phyloP scores from a whole-genome alignment of 2,113 vertebrate genomes.

The Dipodomys stephensi region DNA sequence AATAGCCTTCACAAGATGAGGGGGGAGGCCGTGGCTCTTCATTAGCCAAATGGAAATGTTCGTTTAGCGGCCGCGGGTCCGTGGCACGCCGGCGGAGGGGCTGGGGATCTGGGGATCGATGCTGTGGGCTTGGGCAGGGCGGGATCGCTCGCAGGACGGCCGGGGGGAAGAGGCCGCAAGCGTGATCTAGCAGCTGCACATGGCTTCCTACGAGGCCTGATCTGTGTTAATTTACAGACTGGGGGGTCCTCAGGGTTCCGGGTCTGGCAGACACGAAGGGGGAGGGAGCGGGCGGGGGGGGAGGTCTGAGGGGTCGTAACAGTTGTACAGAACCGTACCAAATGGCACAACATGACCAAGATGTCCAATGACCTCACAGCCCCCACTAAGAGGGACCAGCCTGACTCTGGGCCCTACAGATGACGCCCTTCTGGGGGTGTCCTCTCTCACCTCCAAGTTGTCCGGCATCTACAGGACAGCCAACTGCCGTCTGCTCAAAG shows the following conservation, averaged over 20 bases:
- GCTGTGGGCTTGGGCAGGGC: too few relatives aligned
- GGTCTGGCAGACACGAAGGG: not conserved
- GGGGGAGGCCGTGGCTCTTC: not conserved
- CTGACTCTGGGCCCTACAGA: accelerated
- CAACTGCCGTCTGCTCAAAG: too few relatives aligned
- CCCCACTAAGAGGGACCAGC: not conserved
- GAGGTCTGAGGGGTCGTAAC: not conserved
- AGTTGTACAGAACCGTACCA: accelerated
- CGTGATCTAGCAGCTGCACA: too few relatives aligned
- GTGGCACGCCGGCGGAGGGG: too few relatives aligned
- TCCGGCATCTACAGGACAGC: not conserved
- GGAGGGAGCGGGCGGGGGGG: too few relatives aligned
- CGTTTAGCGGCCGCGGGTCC: accelerated
- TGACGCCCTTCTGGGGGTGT: not conserved
- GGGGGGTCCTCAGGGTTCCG: not conserved
- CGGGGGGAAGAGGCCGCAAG: too few relatives aligned
- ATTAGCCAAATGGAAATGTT: too few relatives aligned
- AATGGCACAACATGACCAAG: too few relatives aligned
- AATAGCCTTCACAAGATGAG: too few relatives aligned
- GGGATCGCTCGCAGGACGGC: too few relatives aligned
- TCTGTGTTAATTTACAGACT: not conserved
- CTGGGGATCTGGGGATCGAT: too few relatives aligned
- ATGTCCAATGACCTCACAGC: not conserved
- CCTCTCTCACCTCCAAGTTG: not conserved
- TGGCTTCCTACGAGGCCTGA: too few relatives aligned